Base-by-base conservation (phyloP, 2,888 invertebrate species). In the Agrotis ipsilon region DNA sequence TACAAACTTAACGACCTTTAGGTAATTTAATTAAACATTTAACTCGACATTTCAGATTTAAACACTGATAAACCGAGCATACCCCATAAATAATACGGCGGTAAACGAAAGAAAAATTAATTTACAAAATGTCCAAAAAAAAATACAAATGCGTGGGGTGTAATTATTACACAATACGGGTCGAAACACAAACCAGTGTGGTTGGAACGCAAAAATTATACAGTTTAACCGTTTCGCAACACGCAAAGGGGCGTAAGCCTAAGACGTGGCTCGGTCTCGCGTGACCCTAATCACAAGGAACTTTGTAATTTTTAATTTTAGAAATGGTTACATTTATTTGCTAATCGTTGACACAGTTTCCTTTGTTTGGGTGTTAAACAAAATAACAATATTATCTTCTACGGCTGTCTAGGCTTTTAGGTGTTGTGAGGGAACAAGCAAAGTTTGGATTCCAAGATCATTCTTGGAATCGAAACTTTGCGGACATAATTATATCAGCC, bases 191-290 rank as follows among this genome's bases (percentile, higher is more conserved):
- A 80, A 84, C 82, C 78, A 81, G 82, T 84, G 82, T 81, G 78
- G 84, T 78, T 85, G 82, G 86, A 88, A 90, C 85, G 87, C 85
- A 87, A 87, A 90, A 89, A 88, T 89, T 90, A 89, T 89, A 87
- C 88, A 83, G 83, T 80, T 77, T 78, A 87, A 89, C 81, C 83
- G 81, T 85, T 83, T 82, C 24, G 66, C 76, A 82, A 76, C 92
- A 92, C 90, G 92, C 90, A 73, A 92, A 61, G 69, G 85, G 87
- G 87, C 87, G 88, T 88, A 78, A 84, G 87, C 87, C 87, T 88
- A 78, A 84, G 73, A 75, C 82, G 82, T 79, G 80, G 66, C 60
- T 58, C 62, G 59, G 64, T 55, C 39, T 90, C 75, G 90, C 90
- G 87, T 91, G 90, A 85, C 88, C 69, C 65, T 87, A 87, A 89